Evolutionary conservation across 2,888 invertebrate genomes (phyloP).

Genomic region (Celastrina argiolus): DNA sequence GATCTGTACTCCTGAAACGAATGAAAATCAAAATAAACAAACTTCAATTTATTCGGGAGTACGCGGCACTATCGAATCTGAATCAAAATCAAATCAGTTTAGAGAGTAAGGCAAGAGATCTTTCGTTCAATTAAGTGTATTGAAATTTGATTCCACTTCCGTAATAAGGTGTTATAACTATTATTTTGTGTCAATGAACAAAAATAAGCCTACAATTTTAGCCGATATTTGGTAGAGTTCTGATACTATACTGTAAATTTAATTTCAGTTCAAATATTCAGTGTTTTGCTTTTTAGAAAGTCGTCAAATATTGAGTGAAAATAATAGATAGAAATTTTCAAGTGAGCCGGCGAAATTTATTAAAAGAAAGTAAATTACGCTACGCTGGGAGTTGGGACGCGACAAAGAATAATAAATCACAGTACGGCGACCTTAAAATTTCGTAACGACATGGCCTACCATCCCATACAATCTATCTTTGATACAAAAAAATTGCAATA

Average conservation of each 20-base stretch:
- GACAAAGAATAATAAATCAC: neutral
- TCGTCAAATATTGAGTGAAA: neutral
- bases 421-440: conserved; percentile 10
- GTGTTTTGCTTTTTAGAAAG: neutral
- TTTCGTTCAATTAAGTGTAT: neutral
- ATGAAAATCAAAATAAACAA: too few species aligned
- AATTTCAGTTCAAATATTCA: too few species aligned
- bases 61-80: too few species aligned
- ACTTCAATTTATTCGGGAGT: too few species aligned
- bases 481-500: too few species aligned
- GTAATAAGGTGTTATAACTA: neutral
- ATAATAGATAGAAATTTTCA: neutral
- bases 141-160: neutral
- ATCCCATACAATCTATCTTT: too few species aligned
- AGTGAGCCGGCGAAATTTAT: neutral
- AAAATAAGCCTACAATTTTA: neutral
- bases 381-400: neutral
- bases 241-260: too few species aligned
- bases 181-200: neutral
- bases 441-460: too few species aligned
- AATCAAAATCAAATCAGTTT: too few species aligned
- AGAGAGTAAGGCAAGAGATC: too few species aligned
- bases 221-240: too few species aligned
- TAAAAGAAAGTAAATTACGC: neutral
- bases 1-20: too few species aligned